Base-by-base conservation (phyloP, 2,797 vertebrate genomes). In the Dryobates pubescens region DNA sequence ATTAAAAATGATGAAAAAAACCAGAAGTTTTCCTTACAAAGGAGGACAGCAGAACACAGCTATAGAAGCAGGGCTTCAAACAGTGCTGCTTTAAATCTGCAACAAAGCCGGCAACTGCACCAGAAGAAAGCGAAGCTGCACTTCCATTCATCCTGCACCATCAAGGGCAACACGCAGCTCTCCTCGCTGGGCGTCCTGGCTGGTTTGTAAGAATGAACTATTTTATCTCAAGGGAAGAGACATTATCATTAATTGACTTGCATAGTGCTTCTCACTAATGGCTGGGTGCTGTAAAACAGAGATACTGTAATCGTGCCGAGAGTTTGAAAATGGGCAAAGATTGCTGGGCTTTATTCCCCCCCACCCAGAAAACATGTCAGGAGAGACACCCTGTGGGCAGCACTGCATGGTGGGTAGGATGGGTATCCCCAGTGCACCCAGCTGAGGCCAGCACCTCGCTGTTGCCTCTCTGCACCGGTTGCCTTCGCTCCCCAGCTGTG, bases 1-100 rank as follows among this genome's bases (percentile, higher is more conserved):
- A 97, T 95, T 94, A 96, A 96, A 96, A 96, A 79, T 57, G 27
- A 97, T 92, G 87, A 85, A 96, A 97, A 93, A 97, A 93, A 53
- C 27, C 27, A 75, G 75, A 84, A 43, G 59, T 51, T 53, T 94
- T 96, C 91, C 69, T 94, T 73, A 89, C 96, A 93, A 89, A 96
- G 74, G 79, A 90, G 70, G 65, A 92, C 77, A 71, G 93, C 77
- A 26, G 11, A 93, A 57, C 82, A 72, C 41, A 67, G 77, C 62
- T 62, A 76, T 70, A 89, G 78, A 92, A 64, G 88, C 88, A 93
- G 20, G 95, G 78, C 86, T 92, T 95, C 95, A 94, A 95, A 93
- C 27, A 69, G 59, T 5, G 79, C 89, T 93, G 77, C 84, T 86
- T 95, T 76, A 96, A 93, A 90, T 91, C 84, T 30, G 85, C 83